phyloP scores from a whole-genome alignment of 2,113 vertebrate species.

The Anoura caudifer region DNA sequence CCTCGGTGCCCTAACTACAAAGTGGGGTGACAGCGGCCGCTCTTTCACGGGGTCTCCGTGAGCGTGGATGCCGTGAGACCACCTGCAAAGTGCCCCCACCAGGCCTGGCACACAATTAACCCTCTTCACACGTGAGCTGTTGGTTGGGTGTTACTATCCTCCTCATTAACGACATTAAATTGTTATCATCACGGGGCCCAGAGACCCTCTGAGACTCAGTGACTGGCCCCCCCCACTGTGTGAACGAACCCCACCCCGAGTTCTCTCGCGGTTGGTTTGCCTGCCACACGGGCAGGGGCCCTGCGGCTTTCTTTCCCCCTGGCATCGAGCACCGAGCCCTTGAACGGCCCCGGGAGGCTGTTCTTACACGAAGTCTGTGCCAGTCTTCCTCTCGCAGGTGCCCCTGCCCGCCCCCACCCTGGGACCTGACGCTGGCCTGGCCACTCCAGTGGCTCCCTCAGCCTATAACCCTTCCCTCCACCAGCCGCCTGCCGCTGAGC shows the following conservation, averaged over 20 bases:
- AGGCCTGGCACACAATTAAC: background rate
- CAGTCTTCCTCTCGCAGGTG: background rate
- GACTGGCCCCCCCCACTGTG: background rate
- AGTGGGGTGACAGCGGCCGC: background rate
- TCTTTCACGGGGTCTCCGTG: background rate
- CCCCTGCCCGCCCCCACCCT: background rate
- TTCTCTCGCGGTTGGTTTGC: no score
- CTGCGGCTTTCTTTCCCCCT: background rate
- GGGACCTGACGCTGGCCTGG: background rate
- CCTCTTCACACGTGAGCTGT: background rate
- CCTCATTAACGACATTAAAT: background rate
- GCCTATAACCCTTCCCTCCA: background rate
- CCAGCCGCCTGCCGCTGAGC: background rate
- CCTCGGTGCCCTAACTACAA: background rate
- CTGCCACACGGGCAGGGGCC: background rate
- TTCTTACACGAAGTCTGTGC: background rate
- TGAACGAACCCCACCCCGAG: rapidly evolving
- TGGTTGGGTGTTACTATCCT: no score
- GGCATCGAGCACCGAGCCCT: background rate
- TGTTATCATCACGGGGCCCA: rapidly evolving
- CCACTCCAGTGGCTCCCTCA: background rate
- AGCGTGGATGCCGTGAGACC: background rate
- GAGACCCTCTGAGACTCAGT: background rate
- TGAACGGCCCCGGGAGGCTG: background rate
- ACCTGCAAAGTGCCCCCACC: rapidly evolving